Conservation (phyloP, 2,888 invertebrate genomes). For the Scaptomyza flava region DNA sequence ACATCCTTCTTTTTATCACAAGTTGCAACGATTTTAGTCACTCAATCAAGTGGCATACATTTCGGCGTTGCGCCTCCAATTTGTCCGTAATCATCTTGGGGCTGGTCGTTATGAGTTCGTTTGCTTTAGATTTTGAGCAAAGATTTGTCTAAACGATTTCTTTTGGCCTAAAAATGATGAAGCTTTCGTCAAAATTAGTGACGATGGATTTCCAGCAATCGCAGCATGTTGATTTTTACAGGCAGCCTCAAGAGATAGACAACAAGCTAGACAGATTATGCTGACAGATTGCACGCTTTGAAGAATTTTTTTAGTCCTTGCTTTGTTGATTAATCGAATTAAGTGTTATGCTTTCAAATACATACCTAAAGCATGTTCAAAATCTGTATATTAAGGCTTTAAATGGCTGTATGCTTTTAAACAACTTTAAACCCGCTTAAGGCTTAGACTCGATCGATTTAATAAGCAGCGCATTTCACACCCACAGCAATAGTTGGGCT, state of each 20-base stretch:
- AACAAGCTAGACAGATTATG: not conserved
- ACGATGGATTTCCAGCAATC: not conserved
- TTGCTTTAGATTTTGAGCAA: slow-evolving; percentile 60
- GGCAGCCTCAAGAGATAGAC: not conserved
- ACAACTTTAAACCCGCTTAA: not conserved
- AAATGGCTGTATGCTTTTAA: not conserved
- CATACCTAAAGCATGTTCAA: not conserved
- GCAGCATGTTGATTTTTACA: slow-evolving; percentile 12
- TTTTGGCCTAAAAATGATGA: slow-evolving; percentile 23
- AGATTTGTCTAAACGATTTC: slow-evolving; percentile 68
- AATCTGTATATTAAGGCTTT: too few species aligned
- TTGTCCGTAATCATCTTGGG: slow-evolving; percentile 4
- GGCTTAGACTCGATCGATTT: not conserved
- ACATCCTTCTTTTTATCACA: slow-evolving; percentile 14
- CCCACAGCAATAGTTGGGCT: slow-evolving; percentile 7
- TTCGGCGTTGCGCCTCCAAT: slow-evolving; percentile 3
- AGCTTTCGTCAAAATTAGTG: not conserved
- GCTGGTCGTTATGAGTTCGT: slow-evolving; percentile 67
- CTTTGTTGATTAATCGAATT: not conserved
- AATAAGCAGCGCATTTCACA: slow-evolving; percentile 11
- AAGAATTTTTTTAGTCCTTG: not conserved
- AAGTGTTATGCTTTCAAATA: not conserved
- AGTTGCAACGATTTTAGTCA: slow-evolving; percentile 48
- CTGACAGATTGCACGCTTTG: not conserved
- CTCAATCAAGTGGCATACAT: slow-evolving; percentile 70